Percentiles rank a stretch among this genome's conserved stretches.
Evolutionary conservation across 2,797 vertebrate species (phyloP).

Genomic region (Lepilemur ruficaudatus): DNA sequence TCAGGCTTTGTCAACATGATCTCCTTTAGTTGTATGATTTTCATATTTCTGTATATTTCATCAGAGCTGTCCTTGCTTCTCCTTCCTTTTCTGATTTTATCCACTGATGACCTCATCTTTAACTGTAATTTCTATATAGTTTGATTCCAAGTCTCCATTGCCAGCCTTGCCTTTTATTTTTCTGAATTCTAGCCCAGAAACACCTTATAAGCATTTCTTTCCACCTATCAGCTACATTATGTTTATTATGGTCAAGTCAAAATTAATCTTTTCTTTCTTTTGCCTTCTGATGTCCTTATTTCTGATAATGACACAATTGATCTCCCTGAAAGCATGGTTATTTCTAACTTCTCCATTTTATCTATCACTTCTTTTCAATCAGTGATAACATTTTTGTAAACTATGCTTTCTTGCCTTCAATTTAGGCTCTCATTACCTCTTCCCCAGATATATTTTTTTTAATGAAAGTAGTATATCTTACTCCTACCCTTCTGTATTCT

Average conservation of each 20-base stretch:
- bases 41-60: neutral
- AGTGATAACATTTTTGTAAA: neutral
- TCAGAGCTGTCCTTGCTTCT: neutral
- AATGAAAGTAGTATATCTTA: neutral
- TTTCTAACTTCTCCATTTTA: neutral
- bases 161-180: neutral
- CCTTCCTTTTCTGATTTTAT: neutral
- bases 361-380: neutral
- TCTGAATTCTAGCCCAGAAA: neutral
- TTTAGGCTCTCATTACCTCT: neutral
- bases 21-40: neutral
- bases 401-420: neutral
- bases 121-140: neutral
- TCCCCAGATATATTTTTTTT: neutral
- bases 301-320: neutral
- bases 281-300: neutral
- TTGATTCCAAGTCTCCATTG: neutral
- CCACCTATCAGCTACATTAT: neutral
- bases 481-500: neutral
- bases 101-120: neutral
- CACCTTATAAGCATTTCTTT: neutral
- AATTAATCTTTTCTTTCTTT: neutral
- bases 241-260: conserved; percentile 10
- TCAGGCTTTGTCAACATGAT: neutral
- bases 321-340: neutral